Evolutionary conservation across 2,888 invertebrate genomes (phyloP).

Genomic region (Eupithecia pulchellata): DNA sequence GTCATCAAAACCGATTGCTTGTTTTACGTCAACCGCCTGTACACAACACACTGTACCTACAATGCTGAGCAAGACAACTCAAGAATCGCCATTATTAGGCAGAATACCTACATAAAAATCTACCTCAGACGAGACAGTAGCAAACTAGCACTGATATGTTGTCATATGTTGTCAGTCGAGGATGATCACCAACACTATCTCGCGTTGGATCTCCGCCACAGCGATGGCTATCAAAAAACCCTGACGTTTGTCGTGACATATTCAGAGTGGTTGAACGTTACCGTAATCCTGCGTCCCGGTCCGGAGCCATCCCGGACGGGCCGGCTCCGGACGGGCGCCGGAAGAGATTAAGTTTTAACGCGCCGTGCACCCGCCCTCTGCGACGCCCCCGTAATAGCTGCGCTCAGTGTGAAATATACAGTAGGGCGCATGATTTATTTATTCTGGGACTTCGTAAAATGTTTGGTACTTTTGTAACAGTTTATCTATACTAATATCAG

Average conservation of each 20-base stretch:
- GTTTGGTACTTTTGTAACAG: too few relatives aligned
- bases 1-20: too few relatives aligned
- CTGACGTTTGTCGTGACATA: slow-evolving; percentile 25
- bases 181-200: background rate
- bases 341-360: slow-evolving; percentile 50
- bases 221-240: slow-evolving; percentile 3
- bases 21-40: too few relatives aligned
- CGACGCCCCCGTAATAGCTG: slow-evolving; percentile 38
- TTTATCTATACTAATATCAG: too few relatives aligned
- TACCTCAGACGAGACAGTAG: background rate
- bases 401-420: slow-evolving; percentile 15
- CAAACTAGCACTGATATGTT: background rate
- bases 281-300: slow-evolving; percentile 24
- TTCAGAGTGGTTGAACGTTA: slow-evolving; percentile 25
- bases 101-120: background rate
- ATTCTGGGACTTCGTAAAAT: background rate
- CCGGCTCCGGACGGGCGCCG: slow-evolving; percentile 11
- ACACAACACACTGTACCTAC: too few relatives aligned
- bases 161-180: background rate
- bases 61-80: too few relatives aligned
- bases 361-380: slow-evolving; percentile 43
- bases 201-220: background rate
- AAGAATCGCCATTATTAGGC: background rate
- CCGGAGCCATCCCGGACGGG: slow-evolving; percentile 25
- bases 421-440: background rate